Evolutionary conservation across 2,113 vertebrate species (phyloP).

Genomic region (Pygoscelis antarcticus): DNA sequence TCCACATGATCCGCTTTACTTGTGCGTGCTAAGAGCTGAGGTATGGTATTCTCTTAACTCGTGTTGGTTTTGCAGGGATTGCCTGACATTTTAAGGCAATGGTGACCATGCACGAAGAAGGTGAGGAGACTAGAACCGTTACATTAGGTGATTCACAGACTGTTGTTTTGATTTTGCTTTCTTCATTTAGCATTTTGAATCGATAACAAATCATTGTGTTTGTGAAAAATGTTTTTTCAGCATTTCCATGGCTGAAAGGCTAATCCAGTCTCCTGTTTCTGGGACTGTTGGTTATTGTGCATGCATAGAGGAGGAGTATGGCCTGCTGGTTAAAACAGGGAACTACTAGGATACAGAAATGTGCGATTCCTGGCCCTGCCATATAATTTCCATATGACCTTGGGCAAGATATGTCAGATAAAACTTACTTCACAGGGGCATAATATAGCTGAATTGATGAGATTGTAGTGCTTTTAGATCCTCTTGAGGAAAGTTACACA

Average conservation of each 20-base stretch:
- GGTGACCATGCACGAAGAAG: not conserved
- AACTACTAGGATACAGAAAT: not conserved
- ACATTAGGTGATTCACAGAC: not conserved
- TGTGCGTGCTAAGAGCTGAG: not conserved
- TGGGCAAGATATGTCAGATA: not conserved
- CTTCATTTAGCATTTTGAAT: not conserved
- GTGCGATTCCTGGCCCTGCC: not conserved
- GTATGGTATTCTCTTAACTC: not conserved
- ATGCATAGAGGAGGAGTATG: conserved; percentile 23
- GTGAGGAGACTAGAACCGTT: not conserved
- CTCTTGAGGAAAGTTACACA: not conserved
- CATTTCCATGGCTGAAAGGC: not conserved
- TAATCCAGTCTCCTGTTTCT: not conserved
- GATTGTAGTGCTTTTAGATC: conserved; percentile 17
- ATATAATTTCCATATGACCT: conserved; percentile 30
- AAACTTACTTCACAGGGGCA: conserved; percentile 1
- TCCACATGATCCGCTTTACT: not conserved
- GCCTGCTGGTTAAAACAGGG: conserved; percentile 27
- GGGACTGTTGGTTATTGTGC: not conserved
- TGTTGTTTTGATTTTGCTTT: not conserved
- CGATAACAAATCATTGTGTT: not conserved
- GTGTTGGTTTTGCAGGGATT: not conserved
- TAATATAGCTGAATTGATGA: conserved; percentile 23
- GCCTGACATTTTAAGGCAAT: not conserved
- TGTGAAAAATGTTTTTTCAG: not conserved